Conservation (phyloP, 23 tunicate genomes). For the Pegea sp. region DNA sequence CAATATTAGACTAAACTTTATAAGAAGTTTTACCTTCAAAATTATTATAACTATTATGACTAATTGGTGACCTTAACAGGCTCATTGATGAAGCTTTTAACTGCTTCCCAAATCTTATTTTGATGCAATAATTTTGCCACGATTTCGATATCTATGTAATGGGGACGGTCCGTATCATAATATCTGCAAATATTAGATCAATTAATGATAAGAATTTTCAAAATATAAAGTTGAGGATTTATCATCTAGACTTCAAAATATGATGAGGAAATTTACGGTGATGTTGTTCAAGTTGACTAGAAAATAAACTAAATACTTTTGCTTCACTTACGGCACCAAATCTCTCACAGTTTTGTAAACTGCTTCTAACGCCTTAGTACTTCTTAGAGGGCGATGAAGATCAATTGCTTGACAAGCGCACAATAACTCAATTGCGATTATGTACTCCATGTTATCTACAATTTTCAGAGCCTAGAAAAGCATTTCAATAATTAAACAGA, state of each 20-base stretch:
- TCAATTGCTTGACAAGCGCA: slow-evolving; percentile 97
- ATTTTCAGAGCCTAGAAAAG: slow-evolving; percentile 47
- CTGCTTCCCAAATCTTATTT: slow-evolving; percentile 41
- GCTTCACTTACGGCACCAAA: slow-evolving; percentile 25
- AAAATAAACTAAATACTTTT: too few relatives aligned
- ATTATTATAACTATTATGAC: slow-evolving; percentile 37
- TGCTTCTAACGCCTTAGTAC: slow-evolving; percentile 58
- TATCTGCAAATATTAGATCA: slow-evolving; percentile 22
- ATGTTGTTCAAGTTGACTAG: too few relatives aligned
- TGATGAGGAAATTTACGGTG: too few relatives aligned
- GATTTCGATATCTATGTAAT: slow-evolving; percentile 49
- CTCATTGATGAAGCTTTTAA: too few relatives aligned
- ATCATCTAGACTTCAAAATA: too few relatives aligned
- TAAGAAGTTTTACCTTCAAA: too few relatives aligned
- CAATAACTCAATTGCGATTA: slow-evolving; percentile 77
- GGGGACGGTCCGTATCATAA: slow-evolving; percentile 58
- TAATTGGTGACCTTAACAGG: too few relatives aligned
- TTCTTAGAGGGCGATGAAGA: slow-evolving; percentile 68
- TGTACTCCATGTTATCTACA: slow-evolving; percentile 61
- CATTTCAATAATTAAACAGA: not conserved
- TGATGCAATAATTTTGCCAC: slow-evolving; percentile 28
- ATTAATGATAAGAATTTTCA: not conserved
- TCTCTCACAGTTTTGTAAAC: slow-evolving; percentile 50
- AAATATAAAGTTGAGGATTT: too few relatives aligned
- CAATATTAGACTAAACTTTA: too few relatives aligned